A percentile compares a stretch with the other conserved stretches of the same genome.
These are phyloP conservation scores for Synchiropus splendidus DNA, from an alignment of 2,113 vertebrate species.

Conservation along the genomic window DNA sequence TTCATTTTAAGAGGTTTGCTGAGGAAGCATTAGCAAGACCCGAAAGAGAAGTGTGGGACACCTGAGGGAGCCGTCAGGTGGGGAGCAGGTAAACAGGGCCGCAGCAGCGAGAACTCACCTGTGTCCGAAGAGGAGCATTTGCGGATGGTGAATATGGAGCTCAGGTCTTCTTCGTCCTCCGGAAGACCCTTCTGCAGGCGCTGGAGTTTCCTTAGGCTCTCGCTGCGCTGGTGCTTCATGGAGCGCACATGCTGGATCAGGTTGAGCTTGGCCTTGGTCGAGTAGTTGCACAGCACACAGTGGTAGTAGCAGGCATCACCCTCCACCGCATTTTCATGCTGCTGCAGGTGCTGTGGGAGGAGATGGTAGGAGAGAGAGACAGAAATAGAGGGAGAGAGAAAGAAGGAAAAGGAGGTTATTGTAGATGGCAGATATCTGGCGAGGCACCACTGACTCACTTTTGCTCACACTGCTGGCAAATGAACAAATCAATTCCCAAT, in stretches of 20 bases:
- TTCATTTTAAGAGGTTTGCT: no score
- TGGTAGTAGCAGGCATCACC: slow-evolving; percentile 96
- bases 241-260: slow-evolving; percentile 97
- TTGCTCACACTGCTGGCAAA: slow-evolving; percentile 64
- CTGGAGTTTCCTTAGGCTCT: slow-evolving; percentile 92
- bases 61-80: no score
- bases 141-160: slow-evolving; percentile 93
- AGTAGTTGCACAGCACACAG: slow-evolving; percentile 92
- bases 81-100: background rate
- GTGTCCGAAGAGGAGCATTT: slow-evolving; percentile 82
- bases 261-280: slow-evolving; percentile 98
- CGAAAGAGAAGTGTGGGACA: background rate
- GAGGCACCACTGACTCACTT: slow-evolving; percentile 57
- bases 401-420: slow-evolving; percentile 47
- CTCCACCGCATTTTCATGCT: slow-evolving; percentile 87
- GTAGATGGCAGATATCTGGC: slow-evolving; percentile 52
- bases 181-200: slow-evolving; percentile 93
- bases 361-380: slow-evolving; percentile 18
- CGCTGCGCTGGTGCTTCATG: slow-evolving; percentile 96
- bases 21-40: background rate
- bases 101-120: slow-evolving; percentile 70
- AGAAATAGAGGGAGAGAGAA: slow-evolving; percentile 19
- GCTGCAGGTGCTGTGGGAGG: slow-evolving; percentile 86
- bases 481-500: slow-evolving; percentile 73
- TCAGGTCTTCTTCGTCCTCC: slow-evolving; percentile 86